These are phyloP conservation scores for Psettodes erumei DNA, from an alignment of 2,113 vertebrate species.

Conservation along the genomic window DNA sequence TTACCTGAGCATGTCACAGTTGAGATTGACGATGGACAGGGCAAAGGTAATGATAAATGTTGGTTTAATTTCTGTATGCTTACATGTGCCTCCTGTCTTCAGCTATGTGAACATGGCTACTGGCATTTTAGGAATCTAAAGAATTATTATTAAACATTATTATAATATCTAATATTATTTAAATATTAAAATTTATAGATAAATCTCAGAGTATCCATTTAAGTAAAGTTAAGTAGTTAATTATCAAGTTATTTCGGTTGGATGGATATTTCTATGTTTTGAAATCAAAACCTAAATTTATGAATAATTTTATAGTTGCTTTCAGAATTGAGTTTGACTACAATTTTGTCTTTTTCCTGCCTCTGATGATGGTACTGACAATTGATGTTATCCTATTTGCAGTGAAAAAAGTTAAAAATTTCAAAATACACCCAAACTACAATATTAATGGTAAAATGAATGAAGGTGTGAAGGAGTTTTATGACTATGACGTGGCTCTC, in stretches of 20 bases:
- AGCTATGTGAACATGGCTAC: background rate
- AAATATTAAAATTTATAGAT: no score
- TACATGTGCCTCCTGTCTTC: background rate
- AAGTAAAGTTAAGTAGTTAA: no score
- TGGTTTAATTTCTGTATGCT: background rate
- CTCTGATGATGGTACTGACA: background rate
- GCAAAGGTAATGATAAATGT: conserved; percentile 22
- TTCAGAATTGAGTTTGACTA: background rate
- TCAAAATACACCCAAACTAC: conserved; percentile 56
- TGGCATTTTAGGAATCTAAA: background rate
- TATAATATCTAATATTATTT: no score
- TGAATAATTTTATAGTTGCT: background rate
- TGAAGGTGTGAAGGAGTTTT: conserved; percentile 70
- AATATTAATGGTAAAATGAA: conserved; percentile 4
- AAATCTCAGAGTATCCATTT: no score
- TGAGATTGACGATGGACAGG: conserved; percentile 3
- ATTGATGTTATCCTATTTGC: conserved; percentile 1
- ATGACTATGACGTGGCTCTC: conserved; percentile 83
- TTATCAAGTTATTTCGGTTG: conserved; percentile 1
- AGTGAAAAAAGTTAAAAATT: conserved; percentile 32
- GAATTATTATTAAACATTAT: no score
- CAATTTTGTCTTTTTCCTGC: background rate
- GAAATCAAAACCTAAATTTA: background rate
- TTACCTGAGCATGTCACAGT: background rate
- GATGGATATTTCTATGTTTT: background rate